These are phyloP conservation scores for Tinamus guttatus DNA, from an alignment of 2,113 vertebrate genomes.

Conservation along the genomic window DNA sequence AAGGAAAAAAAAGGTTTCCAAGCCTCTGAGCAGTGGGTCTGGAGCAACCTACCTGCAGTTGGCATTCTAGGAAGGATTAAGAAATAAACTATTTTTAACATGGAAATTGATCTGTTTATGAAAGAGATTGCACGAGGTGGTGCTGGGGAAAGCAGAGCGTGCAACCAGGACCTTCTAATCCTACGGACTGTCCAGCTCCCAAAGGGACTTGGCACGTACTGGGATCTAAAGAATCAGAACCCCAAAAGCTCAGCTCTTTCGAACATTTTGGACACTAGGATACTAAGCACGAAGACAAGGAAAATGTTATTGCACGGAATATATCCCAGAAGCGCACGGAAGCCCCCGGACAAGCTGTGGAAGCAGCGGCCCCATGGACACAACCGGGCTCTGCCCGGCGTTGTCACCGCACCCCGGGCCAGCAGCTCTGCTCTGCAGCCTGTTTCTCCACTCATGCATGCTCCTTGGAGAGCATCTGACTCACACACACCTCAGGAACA, in stretches of 20 bases:
- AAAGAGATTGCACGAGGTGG: background rate
- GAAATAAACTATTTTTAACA: background rate
- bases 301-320: rapidly evolving
- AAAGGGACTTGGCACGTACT: background rate
- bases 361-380: rapidly evolving
- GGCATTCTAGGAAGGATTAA: background rate
- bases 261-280: rapidly evolving
- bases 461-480: background rate
- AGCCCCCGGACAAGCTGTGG: rapidly evolving
- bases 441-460: background rate
- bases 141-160: background rate
- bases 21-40: background rate
- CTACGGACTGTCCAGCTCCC: background rate
- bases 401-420: background rate
- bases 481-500: rapidly evolving
- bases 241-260: background rate
- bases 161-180: background rate
- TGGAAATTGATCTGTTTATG: background rate
- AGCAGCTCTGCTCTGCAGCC: background rate
- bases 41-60: background rate
- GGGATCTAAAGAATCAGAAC: background rate
- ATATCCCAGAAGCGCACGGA: rapidly evolving
- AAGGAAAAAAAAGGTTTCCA: background rate
- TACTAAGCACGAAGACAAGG: background rate
- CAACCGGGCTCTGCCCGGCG: background rate